A percentile compares a stretch with the other conserved stretches of the same genome.
phyloP scores from a whole-genome alignment of 2,797 vertebrate genomes.

The Gymnocypris eckloni region DNA sequence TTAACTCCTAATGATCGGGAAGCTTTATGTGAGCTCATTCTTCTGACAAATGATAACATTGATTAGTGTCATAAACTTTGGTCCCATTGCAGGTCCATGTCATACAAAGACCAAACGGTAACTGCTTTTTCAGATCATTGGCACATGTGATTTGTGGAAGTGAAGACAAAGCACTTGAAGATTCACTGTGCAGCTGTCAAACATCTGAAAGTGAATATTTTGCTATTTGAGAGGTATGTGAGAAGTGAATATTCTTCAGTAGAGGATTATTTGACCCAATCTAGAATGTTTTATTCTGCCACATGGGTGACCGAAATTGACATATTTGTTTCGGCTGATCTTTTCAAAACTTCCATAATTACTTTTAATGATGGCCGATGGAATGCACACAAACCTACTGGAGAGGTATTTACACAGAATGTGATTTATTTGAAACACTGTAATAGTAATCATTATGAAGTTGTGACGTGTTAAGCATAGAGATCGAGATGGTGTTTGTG shows the following conservation, averaged over 20 bases:
- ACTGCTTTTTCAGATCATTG: neutral
- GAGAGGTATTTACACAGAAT: neutral
- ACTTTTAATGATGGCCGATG: conserved; percentile 5
- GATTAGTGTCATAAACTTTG: neutral
- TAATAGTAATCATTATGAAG: neutral
- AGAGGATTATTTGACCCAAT: neutral
- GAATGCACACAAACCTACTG: neutral
- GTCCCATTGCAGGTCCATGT: neutral
- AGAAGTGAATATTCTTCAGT: neutral
- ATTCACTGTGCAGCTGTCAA: neutral
- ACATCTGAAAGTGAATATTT: neutral
- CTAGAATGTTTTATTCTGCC: neutral
- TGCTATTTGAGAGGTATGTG: neutral
- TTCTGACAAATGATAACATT: neutral
- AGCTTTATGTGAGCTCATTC: too few species aligned
- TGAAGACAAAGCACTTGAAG: neutral
- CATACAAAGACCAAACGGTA: neutral
- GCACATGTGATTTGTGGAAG: neutral
- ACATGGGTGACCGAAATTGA: neutral
- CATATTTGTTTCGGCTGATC: neutral
- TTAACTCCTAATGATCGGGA: too few species aligned
- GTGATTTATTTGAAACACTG: conserved; percentile 1
- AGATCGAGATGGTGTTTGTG: neutral
- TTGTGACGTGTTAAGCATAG: conserved; percentile 13
- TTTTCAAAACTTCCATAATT: neutral